Percentiles rank a stretch among this genome's conserved stretches.
Conservation (phyloP, 2,888 invertebrate genomes). For the Drosophila helvetica region DNA sequence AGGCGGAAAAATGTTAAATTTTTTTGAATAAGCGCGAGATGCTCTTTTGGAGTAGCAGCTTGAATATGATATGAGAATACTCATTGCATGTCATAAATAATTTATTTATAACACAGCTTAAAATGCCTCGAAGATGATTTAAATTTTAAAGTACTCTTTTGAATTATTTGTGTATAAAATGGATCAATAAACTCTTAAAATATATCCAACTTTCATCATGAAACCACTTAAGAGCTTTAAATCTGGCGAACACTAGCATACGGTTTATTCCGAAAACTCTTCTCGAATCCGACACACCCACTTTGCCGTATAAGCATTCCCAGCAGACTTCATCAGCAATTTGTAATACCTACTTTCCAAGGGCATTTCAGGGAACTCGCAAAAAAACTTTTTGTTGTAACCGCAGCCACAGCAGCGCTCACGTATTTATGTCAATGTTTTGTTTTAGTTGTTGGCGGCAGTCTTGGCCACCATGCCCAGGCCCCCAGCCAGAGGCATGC, state of each 20-base stretch:
- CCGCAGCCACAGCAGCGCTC: constrained; percentile 54
- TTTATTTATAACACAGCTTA: too few relatives aligned
- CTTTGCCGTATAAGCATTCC: constrained; percentile 14
- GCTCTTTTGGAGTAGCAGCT: constrained; percentile 11
- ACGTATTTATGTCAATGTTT: constrained; percentile 77
- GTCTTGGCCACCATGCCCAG: constrained; percentile 33
- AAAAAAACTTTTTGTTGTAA: constrained; percentile 55
- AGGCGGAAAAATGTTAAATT: constrained; percentile 3
- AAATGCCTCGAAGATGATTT: too few relatives aligned
- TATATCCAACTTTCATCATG: neutral
- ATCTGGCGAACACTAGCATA: neutral
- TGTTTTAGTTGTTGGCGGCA: constrained; percentile 58
- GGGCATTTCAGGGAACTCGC: constrained; percentile 37
- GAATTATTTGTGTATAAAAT: neutral
- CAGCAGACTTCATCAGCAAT: constrained; percentile 52
- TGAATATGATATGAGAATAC: too few relatives aligned
- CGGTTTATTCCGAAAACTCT: neutral
- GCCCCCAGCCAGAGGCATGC: neutral
- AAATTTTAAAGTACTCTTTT: too few relatives aligned
- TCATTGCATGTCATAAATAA: too few relatives aligned
- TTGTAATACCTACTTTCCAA: constrained; percentile 57
- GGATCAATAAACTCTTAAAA: neutral
- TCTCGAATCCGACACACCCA: constrained; percentile 21
- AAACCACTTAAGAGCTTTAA: constrained; percentile 4
- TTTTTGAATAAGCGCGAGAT: constrained; percentile 15